Percentiles rank a stretch among this genome's conserved stretches.
phyloP scores from a whole-genome alignment of 2,113 vertebrate species.

The Nyctibius bracteatus region DNA sequence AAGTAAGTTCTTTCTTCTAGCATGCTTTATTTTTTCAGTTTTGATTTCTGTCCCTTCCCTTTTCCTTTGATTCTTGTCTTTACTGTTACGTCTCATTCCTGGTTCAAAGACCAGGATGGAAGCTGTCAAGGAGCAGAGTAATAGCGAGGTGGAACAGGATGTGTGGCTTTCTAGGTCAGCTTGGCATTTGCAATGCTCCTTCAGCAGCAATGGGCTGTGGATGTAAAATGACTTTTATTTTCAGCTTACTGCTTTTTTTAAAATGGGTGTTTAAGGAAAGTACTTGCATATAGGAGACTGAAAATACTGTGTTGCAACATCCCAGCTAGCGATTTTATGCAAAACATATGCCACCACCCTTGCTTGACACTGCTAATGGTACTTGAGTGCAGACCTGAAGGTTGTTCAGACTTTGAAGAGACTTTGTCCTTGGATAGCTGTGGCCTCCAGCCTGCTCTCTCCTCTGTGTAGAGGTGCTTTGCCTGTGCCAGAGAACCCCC shows the following conservation, averaged over 20 bases:
- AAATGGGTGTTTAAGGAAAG: not conserved
- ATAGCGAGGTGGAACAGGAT: not conserved
- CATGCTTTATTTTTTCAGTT: not conserved
- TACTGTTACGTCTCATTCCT: not conserved
- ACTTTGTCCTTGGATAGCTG: not conserved
- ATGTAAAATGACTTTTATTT: not conserved
- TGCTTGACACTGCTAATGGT: not conserved
- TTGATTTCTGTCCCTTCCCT: not conserved
- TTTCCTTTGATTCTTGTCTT: not conserved
- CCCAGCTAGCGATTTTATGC: not conserved
- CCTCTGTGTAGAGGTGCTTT: not conserved
- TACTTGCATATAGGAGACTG: not conserved
- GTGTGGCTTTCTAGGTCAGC: too few species aligned
- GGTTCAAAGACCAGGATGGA: not conserved
- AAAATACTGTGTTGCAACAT: not conserved
- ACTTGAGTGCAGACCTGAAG: not conserved
- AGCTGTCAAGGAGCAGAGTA: not conserved
- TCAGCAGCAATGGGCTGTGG: not conserved
- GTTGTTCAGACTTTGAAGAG: not conserved
- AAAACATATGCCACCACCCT: not conserved
- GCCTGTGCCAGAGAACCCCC: rapidly evolving
- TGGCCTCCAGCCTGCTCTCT: not conserved
- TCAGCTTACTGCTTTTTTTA: not conserved
- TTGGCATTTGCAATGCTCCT: not conserved
- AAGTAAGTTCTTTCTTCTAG: not conserved